A percentile compares a stretch with the other conserved stretches of the same genome.
Conservation (phyloP, 1,140 invertebrate species). For the Triops cancriformis region DNA sequence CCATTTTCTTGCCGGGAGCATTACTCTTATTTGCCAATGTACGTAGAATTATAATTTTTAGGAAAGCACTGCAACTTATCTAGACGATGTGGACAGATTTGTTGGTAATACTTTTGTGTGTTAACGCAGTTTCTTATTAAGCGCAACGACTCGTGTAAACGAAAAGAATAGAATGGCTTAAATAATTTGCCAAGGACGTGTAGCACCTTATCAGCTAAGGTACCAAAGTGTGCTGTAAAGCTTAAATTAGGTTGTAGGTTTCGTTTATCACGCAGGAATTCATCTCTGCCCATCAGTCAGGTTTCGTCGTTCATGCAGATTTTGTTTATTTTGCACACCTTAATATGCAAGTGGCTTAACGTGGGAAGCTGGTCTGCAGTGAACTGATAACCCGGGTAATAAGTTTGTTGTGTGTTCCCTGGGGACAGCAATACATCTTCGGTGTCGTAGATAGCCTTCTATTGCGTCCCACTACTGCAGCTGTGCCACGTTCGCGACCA, state of each 20-base stretch:
- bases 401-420: background rate
- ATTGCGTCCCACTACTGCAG: background rate
- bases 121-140: no score
- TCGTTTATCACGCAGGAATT: background rate
- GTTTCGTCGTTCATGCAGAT: background rate
- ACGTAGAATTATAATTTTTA: no score
- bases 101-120: no score
- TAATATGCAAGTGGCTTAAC: background rate
- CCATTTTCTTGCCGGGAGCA: no score
- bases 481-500: background rate
- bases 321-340: background rate
- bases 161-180: no score
- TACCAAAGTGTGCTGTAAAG: background rate
- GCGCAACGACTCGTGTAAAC: no score
- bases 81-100: no score
- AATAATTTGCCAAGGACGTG: no score
- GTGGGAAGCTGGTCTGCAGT: background rate
- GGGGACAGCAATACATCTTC: background rate
- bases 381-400: background rate
- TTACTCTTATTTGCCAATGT: no score
- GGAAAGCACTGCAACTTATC: no score
- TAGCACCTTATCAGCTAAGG: no score
- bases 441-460: background rate
- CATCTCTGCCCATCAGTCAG: background rate
- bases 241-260: background rate